Percentiles rank a stretch among this genome's conserved stretches.
phyloP scores from a whole-genome alignment of 2,797 vertebrate species.

The Poliocrania exsul region DNA sequence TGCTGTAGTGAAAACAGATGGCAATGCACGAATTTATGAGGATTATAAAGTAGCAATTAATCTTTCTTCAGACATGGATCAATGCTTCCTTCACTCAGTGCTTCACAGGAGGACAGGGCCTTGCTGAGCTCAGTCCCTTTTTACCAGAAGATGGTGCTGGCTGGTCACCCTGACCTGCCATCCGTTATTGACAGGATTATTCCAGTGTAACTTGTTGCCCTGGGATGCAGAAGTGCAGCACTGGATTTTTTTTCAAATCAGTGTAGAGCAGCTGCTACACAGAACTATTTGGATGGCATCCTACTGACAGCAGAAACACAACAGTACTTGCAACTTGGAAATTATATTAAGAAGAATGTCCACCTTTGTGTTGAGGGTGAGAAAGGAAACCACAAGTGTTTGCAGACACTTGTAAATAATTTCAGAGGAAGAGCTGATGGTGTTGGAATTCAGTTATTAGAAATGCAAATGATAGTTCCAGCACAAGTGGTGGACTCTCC shows the following conservation, averaged over 20 bases:
- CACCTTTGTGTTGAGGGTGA: background rate
- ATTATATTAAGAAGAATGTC: background rate
- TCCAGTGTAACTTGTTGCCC: background rate
- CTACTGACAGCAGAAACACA: background rate
- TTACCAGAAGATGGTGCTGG: slow-evolving; percentile 22
- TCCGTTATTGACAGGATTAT: background rate
- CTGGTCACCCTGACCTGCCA: background rate
- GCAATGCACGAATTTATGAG: background rate
- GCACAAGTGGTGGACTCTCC: background rate
- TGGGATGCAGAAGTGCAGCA: background rate
- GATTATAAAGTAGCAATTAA: slow-evolving; percentile 50
- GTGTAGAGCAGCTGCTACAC: background rate
- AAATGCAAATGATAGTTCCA: background rate
- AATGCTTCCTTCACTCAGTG: background rate
- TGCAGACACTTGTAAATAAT: background rate
- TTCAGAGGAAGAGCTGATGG: background rate
- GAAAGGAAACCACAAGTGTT: background rate
- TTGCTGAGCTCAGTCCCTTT: accelerated
- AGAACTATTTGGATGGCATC: background rate
- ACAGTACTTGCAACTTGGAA: background rate
- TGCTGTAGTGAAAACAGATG: slow-evolving; percentile 32
- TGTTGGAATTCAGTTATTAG: background rate
- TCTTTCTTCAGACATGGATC: slow-evolving; percentile 22
- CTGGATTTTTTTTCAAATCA: background rate
- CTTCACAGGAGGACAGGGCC: background rate